A percentile compares a stretch with the other conserved stretches of the same genome.
These are phyloP conservation scores for Esox lucius DNA, from an alignment of 2,797 vertebrate genomes.

Conservation along the genomic window DNA sequence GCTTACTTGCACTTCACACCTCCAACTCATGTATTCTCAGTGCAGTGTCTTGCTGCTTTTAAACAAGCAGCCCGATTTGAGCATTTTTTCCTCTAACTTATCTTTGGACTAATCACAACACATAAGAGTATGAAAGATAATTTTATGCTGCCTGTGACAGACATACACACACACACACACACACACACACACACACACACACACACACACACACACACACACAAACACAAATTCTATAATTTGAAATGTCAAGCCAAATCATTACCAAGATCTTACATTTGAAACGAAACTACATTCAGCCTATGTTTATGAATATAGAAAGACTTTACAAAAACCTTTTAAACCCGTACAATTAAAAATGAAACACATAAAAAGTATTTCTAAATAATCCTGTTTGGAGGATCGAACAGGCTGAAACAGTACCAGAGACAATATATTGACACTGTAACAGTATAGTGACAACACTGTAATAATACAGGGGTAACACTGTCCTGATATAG, in stretches of 20 bases:
- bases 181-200: too few species aligned
- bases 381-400: neutral
- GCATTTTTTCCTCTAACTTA: too few species aligned
- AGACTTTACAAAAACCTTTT: neutral
- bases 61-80: too few species aligned
- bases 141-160: too few species aligned
- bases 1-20: slow-evolving; percentile 21
- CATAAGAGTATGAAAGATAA: too few species aligned
- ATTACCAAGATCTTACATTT: neutral
- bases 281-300: neutral
- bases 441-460: too few species aligned
- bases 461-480: too few species aligned
- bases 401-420: neutral
- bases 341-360: neutral
- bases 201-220: too few species aligned
- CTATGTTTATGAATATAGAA: neutral
- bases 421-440: neutral
- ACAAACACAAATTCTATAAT: neutral
- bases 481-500: too few species aligned
- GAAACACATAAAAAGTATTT: neutral
- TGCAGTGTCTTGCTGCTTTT: neutral
- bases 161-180: too few species aligned
- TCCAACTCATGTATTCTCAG: neutral
- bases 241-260: neutral
- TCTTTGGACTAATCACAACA: too few species aligned